Conservation (phyloP, 2,797 vertebrate species). For the Tenualosa ilisha region DNA sequence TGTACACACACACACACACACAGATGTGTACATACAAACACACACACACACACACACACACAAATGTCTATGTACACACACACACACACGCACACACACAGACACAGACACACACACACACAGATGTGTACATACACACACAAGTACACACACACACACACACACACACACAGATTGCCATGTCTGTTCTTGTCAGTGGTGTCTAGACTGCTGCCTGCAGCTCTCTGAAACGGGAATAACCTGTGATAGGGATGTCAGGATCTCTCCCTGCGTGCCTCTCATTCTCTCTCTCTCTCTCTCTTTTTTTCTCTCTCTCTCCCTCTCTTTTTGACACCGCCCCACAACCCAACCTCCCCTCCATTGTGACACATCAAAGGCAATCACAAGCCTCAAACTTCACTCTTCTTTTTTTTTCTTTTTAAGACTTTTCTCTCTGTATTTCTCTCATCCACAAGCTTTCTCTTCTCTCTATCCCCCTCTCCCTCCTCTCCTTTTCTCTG, state of each 20-base stretch:
- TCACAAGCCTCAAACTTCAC: neutral
- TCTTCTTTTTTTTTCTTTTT: neutral
- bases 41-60: too few relatives aligned
- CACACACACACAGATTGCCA: neutral
- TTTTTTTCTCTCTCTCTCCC: neutral
- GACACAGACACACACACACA: neutral
- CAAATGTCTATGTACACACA: neutral
- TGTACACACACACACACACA: slow-evolving; percentile 16
- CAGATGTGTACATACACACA: too few relatives aligned
- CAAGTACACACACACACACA: slow-evolving; percentile 3
- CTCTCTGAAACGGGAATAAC: neutral
- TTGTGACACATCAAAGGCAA: neutral
- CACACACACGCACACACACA: neutral
- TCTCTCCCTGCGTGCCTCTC: neutral
- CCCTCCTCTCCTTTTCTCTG: neutral
- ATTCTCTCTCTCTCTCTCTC: neutral
- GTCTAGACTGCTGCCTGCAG: neutral
- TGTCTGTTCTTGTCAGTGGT: neutral
- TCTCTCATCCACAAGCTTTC: neutral
- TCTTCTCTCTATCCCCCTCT: neutral
- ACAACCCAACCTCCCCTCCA: neutral
- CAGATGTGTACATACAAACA: neutral
- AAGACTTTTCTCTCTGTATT: neutral
- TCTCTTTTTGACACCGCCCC: neutral
- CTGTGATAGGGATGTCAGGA: neutral